Evolutionary conservation across 2,113 vertebrate species (phyloP).

Genomic region (Aleadryas rufinucha): DNA sequence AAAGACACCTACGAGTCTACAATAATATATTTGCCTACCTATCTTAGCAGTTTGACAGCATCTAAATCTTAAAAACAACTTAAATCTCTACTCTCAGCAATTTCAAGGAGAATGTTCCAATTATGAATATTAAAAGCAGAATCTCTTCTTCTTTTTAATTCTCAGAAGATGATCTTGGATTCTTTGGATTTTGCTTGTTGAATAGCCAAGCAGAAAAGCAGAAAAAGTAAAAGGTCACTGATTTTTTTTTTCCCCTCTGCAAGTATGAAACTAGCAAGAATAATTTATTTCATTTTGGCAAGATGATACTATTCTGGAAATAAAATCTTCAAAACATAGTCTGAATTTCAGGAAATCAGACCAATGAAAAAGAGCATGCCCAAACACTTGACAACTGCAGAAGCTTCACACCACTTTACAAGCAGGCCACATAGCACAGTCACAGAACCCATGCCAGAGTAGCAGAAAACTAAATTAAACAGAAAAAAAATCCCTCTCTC

Average conservation of each 20-base stretch:
- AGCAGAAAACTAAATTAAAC: background rate
- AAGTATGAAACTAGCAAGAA: background rate
- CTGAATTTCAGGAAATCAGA: background rate
- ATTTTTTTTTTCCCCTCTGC: background rate
- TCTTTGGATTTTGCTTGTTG: background rate
- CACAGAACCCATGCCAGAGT: background rate
- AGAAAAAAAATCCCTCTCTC: background rate
- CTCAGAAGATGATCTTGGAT: background rate
- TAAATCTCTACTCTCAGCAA: background rate
- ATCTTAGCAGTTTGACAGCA: background rate
- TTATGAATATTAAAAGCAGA: background rate
- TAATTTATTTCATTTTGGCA: background rate
- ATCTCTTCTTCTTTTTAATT: background rate
- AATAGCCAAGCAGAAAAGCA: background rate
- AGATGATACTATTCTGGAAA: background rate
- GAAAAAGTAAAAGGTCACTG: background rate
- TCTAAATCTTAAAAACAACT: background rate
- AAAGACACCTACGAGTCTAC: background rate
- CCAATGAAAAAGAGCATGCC: background rate
- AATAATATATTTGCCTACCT: background rate
- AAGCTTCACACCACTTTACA: background rate
- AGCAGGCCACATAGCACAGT: background rate
- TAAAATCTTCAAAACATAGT: background rate
- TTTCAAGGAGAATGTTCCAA: background rate
- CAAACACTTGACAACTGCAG: background rate